These are phyloP conservation scores for Coreoperca whiteheadi DNA, from an alignment of 2,113 vertebrate species.

Conservation along the genomic window DNA sequence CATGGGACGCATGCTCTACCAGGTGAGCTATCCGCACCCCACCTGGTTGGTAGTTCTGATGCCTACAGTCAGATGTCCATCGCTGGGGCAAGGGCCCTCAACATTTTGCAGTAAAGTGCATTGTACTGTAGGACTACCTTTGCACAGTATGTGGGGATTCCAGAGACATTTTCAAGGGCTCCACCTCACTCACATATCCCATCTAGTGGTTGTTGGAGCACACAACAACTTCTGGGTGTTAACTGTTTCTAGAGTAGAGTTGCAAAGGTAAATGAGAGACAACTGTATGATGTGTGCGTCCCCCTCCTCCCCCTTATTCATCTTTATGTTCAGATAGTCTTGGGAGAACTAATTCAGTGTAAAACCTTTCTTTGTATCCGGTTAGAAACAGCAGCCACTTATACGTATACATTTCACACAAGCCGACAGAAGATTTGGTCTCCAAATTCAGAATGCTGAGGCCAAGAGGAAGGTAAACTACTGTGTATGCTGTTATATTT, in stretches of 20 bases:
- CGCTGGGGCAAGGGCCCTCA: no score
- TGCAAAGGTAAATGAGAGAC: not conserved
- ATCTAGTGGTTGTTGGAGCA: no score
- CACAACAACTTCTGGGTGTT: not conserved
- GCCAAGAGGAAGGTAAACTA: slow-evolving; percentile 1
- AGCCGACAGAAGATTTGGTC: not conserved
- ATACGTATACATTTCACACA: not conserved
- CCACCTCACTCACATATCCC: no score
- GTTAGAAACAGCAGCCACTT: not conserved
- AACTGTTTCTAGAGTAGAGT: not conserved
- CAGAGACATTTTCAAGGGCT: no score
- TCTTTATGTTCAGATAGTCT: not conserved
- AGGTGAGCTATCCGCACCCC: no score
- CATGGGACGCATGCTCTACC: no score
- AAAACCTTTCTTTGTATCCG: not conserved
- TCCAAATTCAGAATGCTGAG: slow-evolving; percentile 6
- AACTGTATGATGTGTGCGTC: not conserved
- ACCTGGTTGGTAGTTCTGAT: no score
- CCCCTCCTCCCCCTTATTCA: not conserved
- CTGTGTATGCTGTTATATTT: slow-evolving; percentile 16
- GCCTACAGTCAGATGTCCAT: no score
- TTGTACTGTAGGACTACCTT: not conserved
- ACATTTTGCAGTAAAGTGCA: not conserved
- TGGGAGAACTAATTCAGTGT: not conserved
- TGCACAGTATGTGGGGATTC: not conserved